Base-by-base conservation (phyloP, 2,888 invertebrate species). In the Eledone cirrhosa region DNA sequence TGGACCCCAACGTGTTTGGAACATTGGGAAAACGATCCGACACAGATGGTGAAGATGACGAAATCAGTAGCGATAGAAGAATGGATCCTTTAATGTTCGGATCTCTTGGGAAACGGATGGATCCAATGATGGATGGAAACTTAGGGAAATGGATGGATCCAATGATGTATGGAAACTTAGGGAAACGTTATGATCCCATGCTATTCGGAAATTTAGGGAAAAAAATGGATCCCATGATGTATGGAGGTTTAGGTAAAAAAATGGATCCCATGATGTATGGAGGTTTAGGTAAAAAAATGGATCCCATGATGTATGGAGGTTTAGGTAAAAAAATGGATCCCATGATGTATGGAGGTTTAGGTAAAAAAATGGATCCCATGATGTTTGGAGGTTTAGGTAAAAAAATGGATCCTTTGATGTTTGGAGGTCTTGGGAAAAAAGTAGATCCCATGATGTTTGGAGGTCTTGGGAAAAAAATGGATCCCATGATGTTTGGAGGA, bases 361-460 rank as follows among this genome's bases (percentile, higher is more conserved):
- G 53, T 3, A 53, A 53, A 4, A 53, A 53, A 53, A 53, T 67
- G 31, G 67, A 67, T 33, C 67, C 67, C 1, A 29, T 67, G 29
- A 67, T 67, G 67, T 67, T 67, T 29, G 67, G 67, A 22, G n/a
- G 24, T 29, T 29, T 67, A 24, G 67, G 67, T n/a, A 67, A 67
- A 67, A 22, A 33, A 22, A 29, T 31, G 31, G 67, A 67, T 8
- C 29, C 67, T 31, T 22, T n/a, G 14, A 2, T 67, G 67, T 31
- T 29, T 4, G 31, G 24, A 0, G 7, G 1, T 24, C 2, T 67
- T 8, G 19, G 24, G 7, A 29, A 67, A 67, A 67, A 31, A 29
- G 33, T 67, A 33, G 67, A 67, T 16, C 67, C 67, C 2, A n/a
- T 67, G 22, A 67, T 67, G 67, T 67, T 67, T 67, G 67, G 29